Evolutionary conservation across 1,140 invertebrate genomes (phyloP).

Genomic region (Zophobas morio): DNA sequence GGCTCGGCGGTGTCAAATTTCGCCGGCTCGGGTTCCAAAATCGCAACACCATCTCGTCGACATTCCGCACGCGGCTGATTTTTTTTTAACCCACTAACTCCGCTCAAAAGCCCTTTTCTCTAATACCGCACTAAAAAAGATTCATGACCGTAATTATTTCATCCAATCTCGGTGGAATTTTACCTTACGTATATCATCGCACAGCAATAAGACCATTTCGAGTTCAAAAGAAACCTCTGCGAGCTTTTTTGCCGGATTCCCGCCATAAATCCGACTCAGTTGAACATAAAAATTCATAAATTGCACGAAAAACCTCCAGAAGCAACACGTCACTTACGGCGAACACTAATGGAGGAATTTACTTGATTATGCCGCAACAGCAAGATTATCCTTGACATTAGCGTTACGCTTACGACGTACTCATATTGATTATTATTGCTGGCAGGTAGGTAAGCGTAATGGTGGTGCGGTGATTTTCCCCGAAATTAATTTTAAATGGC

Average conservation of each 20-base stretch:
- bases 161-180: constrained; percentile 23
- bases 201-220: constrained; percentile 33
- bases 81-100: too few species aligned
- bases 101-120: neutral
- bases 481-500: constrained; percentile 40
- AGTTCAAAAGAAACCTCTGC: constrained; percentile 4
- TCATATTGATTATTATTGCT: constrained; percentile 38
- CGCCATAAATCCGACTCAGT: neutral
- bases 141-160: constrained; percentile 36
- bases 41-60: too few species aligned
- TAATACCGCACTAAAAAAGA: constrained; percentile 15
- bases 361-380: constrained; percentile 23
- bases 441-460: constrained; percentile 27
- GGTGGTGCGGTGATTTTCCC: constrained; percentile 19
- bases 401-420: constrained; percentile 29
- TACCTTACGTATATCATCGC: constrained; percentile 35
- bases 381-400: constrained; percentile 37
- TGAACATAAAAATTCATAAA: constrained; percentile 13
- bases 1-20: too few species aligned
- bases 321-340: constrained; percentile 22
- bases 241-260: neutral
- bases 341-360: constrained; percentile 23
- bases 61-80: too few species aligned
- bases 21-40: too few species aligned
- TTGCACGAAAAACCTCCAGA: constrained; percentile 7